A percentile compares a stretch with the other conserved stretches of the same genome.
These are phyloP conservation scores for Eupelmus urozonus DNA, from an alignment of 2,888 invertebrate species.

Conservation along the genomic window DNA sequence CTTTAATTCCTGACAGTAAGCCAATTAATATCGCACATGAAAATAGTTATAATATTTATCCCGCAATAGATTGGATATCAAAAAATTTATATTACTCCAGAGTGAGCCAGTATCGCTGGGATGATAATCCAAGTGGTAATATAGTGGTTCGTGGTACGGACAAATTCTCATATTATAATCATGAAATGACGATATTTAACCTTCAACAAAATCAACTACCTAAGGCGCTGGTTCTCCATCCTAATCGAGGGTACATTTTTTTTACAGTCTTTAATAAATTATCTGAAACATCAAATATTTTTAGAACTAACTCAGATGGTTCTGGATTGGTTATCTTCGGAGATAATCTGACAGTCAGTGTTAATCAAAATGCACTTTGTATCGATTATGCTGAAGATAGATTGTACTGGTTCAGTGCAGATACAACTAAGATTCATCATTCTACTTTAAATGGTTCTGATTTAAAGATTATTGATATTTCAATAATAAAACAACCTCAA, in stretches of 20 bases:
- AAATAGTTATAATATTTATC: background rate
- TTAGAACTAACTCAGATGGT: background rate
- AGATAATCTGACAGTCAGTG: background rate
- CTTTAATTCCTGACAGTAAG: background rate
- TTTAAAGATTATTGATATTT: background rate
- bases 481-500: background rate
- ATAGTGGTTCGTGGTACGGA: background rate
- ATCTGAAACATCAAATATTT: background rate
- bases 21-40: background rate
- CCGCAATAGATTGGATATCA: conserved; percentile 8
- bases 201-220: background rate
- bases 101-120: background rate
- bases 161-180: background rate
- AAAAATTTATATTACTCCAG: conserved; percentile 12
- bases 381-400: background rate
- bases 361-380: background rate
- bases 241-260: background rate
- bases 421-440: background rate
- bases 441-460: background rate
- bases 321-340: background rate
- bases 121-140: background rate
- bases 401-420: conserved; percentile 11
- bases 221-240: background rate
- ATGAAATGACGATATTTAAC: background rate
- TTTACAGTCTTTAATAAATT: background rate